Evolutionary conservation across 2,797 vertebrate species (phyloP).

Genomic region (Heliangelus exortis): DNA sequence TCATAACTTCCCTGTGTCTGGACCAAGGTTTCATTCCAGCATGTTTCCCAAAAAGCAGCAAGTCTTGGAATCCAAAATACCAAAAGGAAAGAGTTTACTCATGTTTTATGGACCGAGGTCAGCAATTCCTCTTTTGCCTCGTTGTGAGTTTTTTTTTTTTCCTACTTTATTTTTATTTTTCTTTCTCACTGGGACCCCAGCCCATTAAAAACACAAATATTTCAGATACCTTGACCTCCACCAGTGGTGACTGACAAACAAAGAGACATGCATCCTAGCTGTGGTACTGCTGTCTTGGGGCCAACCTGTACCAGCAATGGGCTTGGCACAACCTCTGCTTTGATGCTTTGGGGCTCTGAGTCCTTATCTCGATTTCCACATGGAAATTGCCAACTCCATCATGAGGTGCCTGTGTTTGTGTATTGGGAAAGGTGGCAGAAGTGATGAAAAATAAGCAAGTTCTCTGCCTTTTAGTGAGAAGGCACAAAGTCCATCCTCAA

Average conservation of each 20-base stretch:
- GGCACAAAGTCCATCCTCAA: background rate
- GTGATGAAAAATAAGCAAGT: fast-evolving
- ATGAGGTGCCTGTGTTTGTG: fast-evolving
- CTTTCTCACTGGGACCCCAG: background rate
- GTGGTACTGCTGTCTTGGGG: background rate
- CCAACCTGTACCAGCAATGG: background rate
- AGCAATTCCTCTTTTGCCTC: background rate
- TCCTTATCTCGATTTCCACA: fast-evolving
- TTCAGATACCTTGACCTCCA: background rate
- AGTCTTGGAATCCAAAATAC: background rate
- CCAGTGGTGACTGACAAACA: background rate
- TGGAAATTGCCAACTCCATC: background rate
- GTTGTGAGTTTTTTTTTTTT: background rate
- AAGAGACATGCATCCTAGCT: background rate
- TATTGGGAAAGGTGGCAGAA: background rate
- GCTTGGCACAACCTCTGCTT: background rate
- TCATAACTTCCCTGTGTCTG: background rate
- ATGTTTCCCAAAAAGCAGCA: background rate
- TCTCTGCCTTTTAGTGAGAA: background rate
- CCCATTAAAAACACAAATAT: background rate
- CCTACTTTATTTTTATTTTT: background rate
- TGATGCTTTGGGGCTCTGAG: background rate
- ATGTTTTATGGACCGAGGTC: background rate
- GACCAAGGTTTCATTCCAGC: background rate
- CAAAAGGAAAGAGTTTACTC: background rate